Percentiles rank a stretch among this genome's conserved stretches.
Conservation (phyloP, 2,888 invertebrate species). For the Drosophila antonietae region DNA sequence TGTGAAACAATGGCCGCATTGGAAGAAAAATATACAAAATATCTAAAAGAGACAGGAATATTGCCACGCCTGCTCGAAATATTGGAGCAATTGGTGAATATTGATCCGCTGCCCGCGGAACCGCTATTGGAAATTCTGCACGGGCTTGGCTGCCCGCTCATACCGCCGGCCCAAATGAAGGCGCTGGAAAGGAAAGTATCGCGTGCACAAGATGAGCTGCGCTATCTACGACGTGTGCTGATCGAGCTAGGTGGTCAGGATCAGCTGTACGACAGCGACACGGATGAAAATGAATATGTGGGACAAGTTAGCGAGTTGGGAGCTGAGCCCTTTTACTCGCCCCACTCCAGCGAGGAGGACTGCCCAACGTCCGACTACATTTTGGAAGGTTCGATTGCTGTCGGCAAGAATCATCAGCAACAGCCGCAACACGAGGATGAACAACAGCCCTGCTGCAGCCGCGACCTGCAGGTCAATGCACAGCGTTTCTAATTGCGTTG, state of each 20-base stretch:
- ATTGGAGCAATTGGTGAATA: conserved; percentile 39
- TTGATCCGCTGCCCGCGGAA: conserved; percentile 49
- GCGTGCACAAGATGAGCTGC: conserved; percentile 59
- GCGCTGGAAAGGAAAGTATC: conserved; percentile 60
- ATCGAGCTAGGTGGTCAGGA: conserved; percentile 48
- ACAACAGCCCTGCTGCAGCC: conserved; percentile 40
- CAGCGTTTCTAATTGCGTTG: conserved; percentile 14
- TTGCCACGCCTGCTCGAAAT: conserved; percentile 48
- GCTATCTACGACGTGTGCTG: conserved; percentile 51
- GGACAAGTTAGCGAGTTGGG: conserved; percentile 40
- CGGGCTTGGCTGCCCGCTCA: conserved; percentile 58
- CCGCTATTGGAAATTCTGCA: conserved; percentile 56
- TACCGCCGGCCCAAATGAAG: conserved; percentile 67
- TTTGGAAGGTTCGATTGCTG: conserved; percentile 3
- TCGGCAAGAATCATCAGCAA: background rate
- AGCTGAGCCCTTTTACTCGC: background rate
- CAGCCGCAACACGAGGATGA: conserved; percentile 9
- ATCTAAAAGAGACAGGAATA: conserved; percentile 42
- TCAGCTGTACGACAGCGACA: conserved; percentile 55
- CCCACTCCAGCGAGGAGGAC: background rate
- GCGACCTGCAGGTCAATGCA: background rate
- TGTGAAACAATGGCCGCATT: conserved; percentile 35
- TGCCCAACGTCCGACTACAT: conserved; percentile 6
- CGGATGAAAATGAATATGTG: conserved; percentile 56
- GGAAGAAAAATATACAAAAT: conserved; percentile 45